Evolutionary conservation across 2,113 vertebrate species (phyloP).

Genomic region (Strix aluco): DNA sequence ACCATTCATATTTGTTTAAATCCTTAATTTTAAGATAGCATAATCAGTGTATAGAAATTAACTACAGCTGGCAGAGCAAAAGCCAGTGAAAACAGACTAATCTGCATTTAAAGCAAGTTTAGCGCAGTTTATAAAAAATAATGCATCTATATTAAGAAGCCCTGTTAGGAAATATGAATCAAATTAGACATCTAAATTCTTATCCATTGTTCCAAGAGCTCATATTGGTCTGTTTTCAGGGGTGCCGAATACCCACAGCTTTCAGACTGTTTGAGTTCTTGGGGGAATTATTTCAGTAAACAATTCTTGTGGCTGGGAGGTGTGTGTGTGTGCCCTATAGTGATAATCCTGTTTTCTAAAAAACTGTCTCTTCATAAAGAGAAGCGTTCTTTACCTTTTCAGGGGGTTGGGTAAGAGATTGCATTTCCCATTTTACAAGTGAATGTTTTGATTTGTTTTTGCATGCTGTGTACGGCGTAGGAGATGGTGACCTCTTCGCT

Average conservation of each 20-base stretch:
- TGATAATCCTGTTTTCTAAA: neutral
- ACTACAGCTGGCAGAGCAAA: neutral
- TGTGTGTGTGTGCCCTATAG: neutral
- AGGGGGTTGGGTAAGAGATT: neutral
- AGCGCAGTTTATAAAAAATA: neutral
- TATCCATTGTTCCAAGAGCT: neutral
- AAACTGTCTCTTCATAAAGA: neutral
- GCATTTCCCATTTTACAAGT: neutral
- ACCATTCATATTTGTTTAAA: constrained; percentile 78
- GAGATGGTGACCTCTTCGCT: neutral
- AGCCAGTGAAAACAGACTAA: neutral
- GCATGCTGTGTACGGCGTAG: neutral
- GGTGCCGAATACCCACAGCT: neutral
- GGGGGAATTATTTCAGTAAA: neutral
- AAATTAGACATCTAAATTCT: neutral
- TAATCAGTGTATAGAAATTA: neutral
- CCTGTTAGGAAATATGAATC: neutral
- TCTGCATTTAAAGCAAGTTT: neutral
- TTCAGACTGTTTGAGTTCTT: neutral
- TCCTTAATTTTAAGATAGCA: constrained; percentile 62
- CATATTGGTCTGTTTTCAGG: neutral
- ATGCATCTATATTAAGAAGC: neutral
- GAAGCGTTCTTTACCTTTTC: constrained; percentile 47
- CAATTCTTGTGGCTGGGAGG: neutral
- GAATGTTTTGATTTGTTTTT: neutral